These are phyloP conservation scores for Pocillopora meandrina DNA, from an alignment of 92 coral and sea anemone genomes.

Conservation along the genomic window DNA sequence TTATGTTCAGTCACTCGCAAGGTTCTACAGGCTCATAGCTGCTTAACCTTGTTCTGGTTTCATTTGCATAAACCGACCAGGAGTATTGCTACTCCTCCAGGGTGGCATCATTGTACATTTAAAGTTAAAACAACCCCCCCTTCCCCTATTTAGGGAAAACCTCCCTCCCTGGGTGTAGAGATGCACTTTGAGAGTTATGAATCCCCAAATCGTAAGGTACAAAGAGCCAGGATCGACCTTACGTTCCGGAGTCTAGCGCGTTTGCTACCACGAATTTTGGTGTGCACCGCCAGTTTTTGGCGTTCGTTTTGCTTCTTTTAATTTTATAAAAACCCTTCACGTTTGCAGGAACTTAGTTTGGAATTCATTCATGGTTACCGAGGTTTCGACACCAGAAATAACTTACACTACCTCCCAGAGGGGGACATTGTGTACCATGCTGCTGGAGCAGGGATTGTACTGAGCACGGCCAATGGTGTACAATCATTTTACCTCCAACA, in stretches of 20 bases:
- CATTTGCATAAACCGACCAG: no score
- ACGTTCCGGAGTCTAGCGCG: no score
- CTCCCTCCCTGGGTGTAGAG: no score
- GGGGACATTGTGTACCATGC: conserved; percentile 97
- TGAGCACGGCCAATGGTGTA: conserved; percentile 85
- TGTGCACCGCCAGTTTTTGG: no score
- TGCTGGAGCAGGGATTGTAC: conserved; percentile 97
- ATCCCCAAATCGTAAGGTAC: no score
- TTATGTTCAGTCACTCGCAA: no score
- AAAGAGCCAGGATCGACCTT: no score
- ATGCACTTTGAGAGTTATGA: no score
- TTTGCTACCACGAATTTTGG: no score
- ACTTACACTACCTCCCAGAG: conserved; percentile 86
- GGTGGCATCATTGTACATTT: background rate
- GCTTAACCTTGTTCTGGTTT: no score
- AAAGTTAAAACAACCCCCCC: background rate
- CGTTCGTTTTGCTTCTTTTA: background rate
- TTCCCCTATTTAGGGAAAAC: background rate
- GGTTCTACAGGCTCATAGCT: no score
- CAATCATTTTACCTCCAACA: conserved; percentile 96
- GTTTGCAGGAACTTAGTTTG: conserved; percentile 77
- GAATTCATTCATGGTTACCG: conserved; percentile 98
- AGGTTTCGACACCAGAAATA: conserved; percentile 98
- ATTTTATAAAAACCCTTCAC: background rate
- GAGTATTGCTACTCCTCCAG: background rate